These are phyloP conservation scores for Philereme transversata DNA, from an alignment of 2,888 invertebrate genomes.

Conservation along the genomic window DNA sequence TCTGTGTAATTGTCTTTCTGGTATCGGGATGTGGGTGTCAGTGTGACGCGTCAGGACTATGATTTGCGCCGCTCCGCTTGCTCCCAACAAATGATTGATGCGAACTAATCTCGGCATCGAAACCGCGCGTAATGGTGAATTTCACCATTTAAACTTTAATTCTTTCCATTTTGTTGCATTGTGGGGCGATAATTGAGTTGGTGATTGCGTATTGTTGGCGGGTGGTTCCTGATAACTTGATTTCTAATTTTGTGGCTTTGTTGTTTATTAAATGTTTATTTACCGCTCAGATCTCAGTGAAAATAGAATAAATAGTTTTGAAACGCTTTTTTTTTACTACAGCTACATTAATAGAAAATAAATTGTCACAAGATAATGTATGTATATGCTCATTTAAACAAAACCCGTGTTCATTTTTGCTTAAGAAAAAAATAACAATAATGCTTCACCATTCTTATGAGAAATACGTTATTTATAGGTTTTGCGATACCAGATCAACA, in stretches of 20 bases:
- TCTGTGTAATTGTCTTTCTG: constrained; percentile 23
- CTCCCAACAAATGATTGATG: constrained; percentile 73
- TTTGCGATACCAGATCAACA: too few relatives aligned
- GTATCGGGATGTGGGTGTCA: constrained; percentile 73
- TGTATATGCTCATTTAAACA: too few relatives aligned
- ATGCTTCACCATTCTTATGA: too few relatives aligned
- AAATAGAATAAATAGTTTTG: too few relatives aligned
- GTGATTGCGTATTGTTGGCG: constrained; percentile 32
- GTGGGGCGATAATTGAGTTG: constrained; percentile 40
- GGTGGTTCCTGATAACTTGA: constrained; percentile 2
- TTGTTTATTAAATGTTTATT: neutral
- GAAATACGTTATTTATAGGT: too few relatives aligned
- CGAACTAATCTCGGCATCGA: constrained; percentile 69
- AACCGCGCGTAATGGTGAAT: constrained; percentile 66
- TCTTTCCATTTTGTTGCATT: constrained; percentile 46
- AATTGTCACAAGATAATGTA: too few relatives aligned
- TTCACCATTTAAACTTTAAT: constrained; percentile 55
- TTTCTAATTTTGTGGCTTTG: constrained; percentile 13
- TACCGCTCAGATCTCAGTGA: too few relatives aligned
- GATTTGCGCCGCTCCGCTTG: constrained; percentile 80
- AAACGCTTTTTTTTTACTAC: too few relatives aligned
- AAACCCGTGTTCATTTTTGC: too few relatives aligned
- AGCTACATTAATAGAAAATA: too few relatives aligned
- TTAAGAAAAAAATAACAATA: too few relatives aligned
- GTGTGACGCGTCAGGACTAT: constrained; percentile 74